A percentile compares a stretch with the other conserved stretches of the same genome.
These are phyloP conservation scores for Lepidocyrtoides sp. DNA, from an alignment of 2,888 invertebrate genomes.

Conservation along the genomic window DNA sequence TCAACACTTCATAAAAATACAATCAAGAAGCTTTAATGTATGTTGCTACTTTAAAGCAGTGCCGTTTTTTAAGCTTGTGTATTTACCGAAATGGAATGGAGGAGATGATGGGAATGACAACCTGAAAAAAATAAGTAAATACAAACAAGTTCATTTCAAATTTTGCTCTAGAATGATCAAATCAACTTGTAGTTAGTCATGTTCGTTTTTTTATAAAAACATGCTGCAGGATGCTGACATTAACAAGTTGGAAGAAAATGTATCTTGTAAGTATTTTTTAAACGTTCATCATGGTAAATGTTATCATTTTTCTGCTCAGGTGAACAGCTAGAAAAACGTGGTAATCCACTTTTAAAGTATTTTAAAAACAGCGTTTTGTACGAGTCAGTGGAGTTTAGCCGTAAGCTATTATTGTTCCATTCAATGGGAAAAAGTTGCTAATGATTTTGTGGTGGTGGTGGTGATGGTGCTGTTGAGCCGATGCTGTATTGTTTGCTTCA, in stretches of 20 bases:
- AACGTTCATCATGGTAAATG: neutral
- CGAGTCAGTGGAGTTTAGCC: slow-evolving; percentile 1
- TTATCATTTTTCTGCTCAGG: slow-evolving; percentile 62
- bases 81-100: neutral
- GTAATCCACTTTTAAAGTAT: slow-evolving; percentile 33
- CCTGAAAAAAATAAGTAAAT: neutral
- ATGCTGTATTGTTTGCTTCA: neutral
- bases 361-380: neutral
- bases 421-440: slow-evolving; percentile 51
- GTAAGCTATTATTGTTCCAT: slow-evolving; percentile 4
- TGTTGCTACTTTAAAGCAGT: no score
- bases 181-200: no score
- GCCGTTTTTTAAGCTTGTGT: neutral
- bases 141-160: neutral
- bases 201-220: neutral
- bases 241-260: neutral
- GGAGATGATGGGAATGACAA: neutral
- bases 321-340: slow-evolving; percentile 27
- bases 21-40: neutral
- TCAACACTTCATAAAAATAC: slow-evolving; percentile 54
- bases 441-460: neutral
- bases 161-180: neutral
- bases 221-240: neutral
- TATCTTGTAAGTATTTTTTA: neutral
- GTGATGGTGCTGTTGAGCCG: neutral